These are phyloP conservation scores for Papilio xuthus DNA, from an alignment of 1,140 invertebrate species.

Conservation along the genomic window DNA sequence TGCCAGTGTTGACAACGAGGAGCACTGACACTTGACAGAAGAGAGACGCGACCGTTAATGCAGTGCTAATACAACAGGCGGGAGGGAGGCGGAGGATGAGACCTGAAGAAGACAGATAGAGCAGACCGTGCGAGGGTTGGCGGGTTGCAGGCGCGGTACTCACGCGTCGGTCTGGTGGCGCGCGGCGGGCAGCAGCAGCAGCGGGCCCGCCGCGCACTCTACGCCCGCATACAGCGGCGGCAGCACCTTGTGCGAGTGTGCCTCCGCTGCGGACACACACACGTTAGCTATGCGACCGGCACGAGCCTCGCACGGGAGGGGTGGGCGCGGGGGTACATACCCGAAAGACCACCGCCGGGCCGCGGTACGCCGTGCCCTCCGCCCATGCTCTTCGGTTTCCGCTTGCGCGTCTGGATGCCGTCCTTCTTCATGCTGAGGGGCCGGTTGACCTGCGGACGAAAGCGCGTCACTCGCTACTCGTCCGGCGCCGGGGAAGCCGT, in stretches of 20 bases:
- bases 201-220: slow-evolving; percentile 59
- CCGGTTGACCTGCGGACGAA: slow-evolving; percentile 86
- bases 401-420: slow-evolving; percentile 95
- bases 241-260: slow-evolving; percentile 72
- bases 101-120: not conserved
- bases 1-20: not conserved
- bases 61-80: not conserved
- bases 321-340: slow-evolving; percentile 51
- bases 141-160: slow-evolving; percentile 49
- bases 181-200: slow-evolving; percentile 59
- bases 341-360: slow-evolving; percentile 57
- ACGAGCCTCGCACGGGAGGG: slow-evolving; percentile 15
- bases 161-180: slow-evolving; percentile 58
- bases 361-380: slow-evolving; percentile 62
- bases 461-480: not conserved
- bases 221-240: slow-evolving; percentile 75
- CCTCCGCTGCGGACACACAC: slow-evolving; percentile 71
- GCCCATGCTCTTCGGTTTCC: slow-evolving; percentile 89
- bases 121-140: slow-evolving; percentile 50
- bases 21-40: not conserved
- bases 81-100: no score
- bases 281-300: slow-evolving; percentile 44
- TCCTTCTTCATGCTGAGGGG: slow-evolving; percentile 98
- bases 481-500: slow-evolving; percentile 66
- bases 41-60: not conserved